Evolutionary conservation across 64 coral and sea anemone species (phyloP).

Genomic region (Catalaphyllia jardinei): DNA sequence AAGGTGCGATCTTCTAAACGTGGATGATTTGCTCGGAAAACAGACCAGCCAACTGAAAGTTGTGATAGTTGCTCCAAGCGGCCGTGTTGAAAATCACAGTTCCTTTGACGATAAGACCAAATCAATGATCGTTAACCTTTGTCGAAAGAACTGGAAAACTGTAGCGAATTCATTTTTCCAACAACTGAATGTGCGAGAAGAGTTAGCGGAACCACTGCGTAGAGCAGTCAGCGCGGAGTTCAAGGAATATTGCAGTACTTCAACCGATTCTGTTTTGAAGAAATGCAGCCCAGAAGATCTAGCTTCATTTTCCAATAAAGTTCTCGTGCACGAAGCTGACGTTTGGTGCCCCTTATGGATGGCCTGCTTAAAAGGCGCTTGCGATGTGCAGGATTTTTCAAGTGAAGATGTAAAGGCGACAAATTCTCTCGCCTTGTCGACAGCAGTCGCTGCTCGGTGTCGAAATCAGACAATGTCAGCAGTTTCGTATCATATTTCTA

Average conservation of each 20-base stretch:
- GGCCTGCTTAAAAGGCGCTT: slow-evolving; percentile 27
- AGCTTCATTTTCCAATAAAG: slow-evolving; percentile 21
- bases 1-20: no score
- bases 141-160: background rate
- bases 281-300: background rate
- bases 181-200: background rate
- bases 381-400: slow-evolving; percentile 21
- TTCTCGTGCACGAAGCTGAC: no score
- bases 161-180: background rate
- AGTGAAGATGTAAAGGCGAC: slow-evolving; percentile 18
- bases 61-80: no score
- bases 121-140: background rate
- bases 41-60: no score
- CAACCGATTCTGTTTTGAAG: slow-evolving; percentile 19
- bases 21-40: no score
- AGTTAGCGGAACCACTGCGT: slow-evolving; percentile 8
- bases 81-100: no score
- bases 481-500: slow-evolving; percentile 37
- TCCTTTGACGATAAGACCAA: background rate
- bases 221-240: slow-evolving; percentile 12
- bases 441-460: slow-evolving; percentile 14
- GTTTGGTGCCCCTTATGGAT: background rate
- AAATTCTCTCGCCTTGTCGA: slow-evolving; percentile 50
- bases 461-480: slow-evolving; percentile 57
- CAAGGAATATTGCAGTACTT: background rate